A percentile compares a stretch with the other conserved stretches of the same genome.
Evolutionary conservation across 2,113 vertebrate genomes (phyloP).

Genomic region (Sarotherodon lohbergeri): DNA sequence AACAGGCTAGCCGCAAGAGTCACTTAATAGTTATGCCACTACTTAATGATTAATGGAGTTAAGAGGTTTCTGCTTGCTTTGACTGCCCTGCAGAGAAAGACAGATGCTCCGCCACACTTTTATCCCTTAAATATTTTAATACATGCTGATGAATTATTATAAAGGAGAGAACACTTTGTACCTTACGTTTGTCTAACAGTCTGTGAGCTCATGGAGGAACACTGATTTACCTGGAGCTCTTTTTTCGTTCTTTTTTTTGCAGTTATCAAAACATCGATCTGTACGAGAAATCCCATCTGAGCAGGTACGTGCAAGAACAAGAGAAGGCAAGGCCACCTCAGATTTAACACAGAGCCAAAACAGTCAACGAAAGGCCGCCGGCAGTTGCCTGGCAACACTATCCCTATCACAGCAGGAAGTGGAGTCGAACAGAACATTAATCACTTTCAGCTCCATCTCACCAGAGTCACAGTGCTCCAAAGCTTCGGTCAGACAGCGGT

Average conservation of each 20-base stretch:
- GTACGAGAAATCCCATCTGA: background rate
- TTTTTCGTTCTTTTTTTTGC: background rate
- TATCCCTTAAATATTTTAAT: constrained; percentile 1
- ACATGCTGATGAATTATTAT: background rate
- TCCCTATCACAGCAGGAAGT: constrained; percentile 65
- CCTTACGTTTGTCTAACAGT: background rate
- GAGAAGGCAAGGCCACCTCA: constrained; percentile 43
- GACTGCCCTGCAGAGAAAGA: background rate
- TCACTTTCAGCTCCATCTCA: constrained; percentile 62
- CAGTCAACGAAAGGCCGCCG: constrained; percentile 57
- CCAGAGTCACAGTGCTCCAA: constrained; percentile 9
- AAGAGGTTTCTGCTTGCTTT: background rate
- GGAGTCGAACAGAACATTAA: constrained; percentile 61
- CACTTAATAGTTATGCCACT: background rate
- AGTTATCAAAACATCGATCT: background rate
- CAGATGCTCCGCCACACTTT: background rate
- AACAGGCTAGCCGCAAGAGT: background rate
- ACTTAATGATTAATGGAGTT: background rate
- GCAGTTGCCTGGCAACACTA: constrained; percentile 74
- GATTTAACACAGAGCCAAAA: constrained; percentile 49
- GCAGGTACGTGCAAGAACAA: constrained; percentile 37
- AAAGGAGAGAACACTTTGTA: background rate
- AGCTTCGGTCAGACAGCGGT: constrained; percentile 29
- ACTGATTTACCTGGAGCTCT: background rate
- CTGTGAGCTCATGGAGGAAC: background rate